Evolutionary conservation across 2,113 vertebrate species (phyloP).

Genomic region (Petaurus breviceps): DNA sequence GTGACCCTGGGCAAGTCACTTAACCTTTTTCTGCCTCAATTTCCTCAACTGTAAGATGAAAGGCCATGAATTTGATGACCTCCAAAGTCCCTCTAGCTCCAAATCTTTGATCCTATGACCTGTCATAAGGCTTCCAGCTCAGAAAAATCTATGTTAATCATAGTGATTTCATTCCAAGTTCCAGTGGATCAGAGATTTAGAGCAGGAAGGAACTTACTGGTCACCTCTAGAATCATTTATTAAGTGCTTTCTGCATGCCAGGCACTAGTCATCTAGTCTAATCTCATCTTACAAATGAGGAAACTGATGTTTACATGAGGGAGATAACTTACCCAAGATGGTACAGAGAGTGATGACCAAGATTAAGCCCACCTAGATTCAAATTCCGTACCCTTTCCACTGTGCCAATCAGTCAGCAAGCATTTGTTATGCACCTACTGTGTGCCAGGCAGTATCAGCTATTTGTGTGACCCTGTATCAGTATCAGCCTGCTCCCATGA

Average conservation of each 20-base stretch:
- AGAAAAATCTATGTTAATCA: not conserved
- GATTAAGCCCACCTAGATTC: not conserved
- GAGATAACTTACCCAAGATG: not conserved
- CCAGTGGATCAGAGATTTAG: not conserved
- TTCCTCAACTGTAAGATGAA: not conserved
- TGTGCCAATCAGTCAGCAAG: not conserved
- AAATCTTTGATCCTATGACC: not conserved
- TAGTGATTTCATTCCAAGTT: not conserved
- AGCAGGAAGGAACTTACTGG: not conserved
- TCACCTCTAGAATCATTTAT: not conserved
- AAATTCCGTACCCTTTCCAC: not conserved
- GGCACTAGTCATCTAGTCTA: too few species aligned
- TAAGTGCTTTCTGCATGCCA: not conserved
- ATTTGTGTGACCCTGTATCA: too few species aligned
- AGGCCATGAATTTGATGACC: not conserved
- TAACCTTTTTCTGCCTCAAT: not conserved
- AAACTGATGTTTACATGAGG: not conserved
- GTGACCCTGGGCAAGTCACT: not conserved
- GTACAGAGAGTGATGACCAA: not conserved
- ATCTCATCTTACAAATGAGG: not conserved
- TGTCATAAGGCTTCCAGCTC: not conserved
- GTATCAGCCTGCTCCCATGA: not conserved
- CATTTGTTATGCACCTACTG: not conserved
- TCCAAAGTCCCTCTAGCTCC: not conserved
- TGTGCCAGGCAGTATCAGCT: not conserved